Percentiles rank a stretch among this genome's conserved stretches.
phyloP scores from a whole-genome alignment of 2,888 invertebrate species.

The Carcina quercana region DNA sequence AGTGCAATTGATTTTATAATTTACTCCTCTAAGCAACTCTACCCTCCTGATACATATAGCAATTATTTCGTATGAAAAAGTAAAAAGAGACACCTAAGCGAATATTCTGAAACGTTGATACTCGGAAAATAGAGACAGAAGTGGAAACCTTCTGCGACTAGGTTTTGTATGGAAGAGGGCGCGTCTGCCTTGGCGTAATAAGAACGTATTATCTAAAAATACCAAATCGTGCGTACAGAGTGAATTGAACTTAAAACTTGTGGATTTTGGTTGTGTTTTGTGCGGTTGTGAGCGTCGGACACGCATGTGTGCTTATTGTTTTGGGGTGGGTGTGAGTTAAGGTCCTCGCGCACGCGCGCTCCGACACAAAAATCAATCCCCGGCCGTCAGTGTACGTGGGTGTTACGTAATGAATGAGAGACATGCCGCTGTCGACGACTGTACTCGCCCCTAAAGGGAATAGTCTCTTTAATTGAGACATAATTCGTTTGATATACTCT shows the following conservation, averaged over 20 bases:
- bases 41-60: no score
- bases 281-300: no score
- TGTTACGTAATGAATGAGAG: conserved; percentile 66
- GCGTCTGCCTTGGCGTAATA: conserved; percentile 54
- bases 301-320: conserved; percentile 29
- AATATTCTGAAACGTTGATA: conserved; percentile 41
- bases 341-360: conserved; percentile 56
- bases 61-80: conserved; percentile 22
- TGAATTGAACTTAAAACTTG: no score
- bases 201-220: conserved; percentile 68
- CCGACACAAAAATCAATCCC: conserved; percentile 68
- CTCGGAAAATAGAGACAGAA: conserved; percentile 50
- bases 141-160: conserved; percentile 57
- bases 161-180: conserved; percentile 70
- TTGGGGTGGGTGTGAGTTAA: conserved; percentile 40
- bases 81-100: conserved; percentile 26
- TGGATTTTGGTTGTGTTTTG: no score
- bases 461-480: conserved; percentile 21
- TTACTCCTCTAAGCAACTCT: no score
- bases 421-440: conserved; percentile 44
- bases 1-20: conserved; percentile 50
- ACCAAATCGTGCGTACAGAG: no score
- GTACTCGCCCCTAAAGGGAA: conserved; percentile 43
- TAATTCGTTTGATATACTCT: neutral
- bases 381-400: conserved; percentile 56